A percentile compares a stretch with the other conserved stretches of the same genome.
Evolutionary conservation across 2,888 invertebrate genomes (phyloP).

Genomic region (Ophioninae sp.): DNA sequence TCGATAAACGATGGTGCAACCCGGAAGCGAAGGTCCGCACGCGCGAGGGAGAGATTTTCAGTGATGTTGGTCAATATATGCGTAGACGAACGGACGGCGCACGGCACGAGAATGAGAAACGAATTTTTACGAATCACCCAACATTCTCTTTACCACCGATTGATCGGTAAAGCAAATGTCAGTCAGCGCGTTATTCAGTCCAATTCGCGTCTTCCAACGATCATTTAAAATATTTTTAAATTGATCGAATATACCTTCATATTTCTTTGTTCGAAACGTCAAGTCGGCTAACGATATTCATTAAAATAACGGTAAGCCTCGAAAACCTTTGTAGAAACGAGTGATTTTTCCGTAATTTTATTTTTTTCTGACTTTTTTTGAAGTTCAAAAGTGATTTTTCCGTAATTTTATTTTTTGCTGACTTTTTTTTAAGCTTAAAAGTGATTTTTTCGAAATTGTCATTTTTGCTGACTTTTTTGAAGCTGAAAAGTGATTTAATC

Average conservation of each 20-base stretch:
- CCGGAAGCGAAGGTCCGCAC: slow-evolving; percentile 50
- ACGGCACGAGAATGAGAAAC: not conserved
- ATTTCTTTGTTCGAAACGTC: not conserved
- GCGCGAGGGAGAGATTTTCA: slow-evolving; percentile 37
- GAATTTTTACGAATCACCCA: not conserved
- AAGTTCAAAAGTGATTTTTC: no score
- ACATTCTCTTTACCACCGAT: not conserved
- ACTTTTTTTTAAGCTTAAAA: no score
- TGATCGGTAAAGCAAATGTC: no score
- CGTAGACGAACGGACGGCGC: not conserved
- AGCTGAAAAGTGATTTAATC: not conserved
- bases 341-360: no score
- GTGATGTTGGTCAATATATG: not conserved
- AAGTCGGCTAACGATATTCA: not conserved
- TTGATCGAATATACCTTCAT: not conserved
- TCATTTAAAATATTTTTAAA: not conserved
- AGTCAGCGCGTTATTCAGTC: not conserved
- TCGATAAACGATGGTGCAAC: slow-evolving; percentile 44
- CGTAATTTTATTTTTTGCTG: no score
- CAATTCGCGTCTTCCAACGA: not conserved
- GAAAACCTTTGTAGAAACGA: not conserved
- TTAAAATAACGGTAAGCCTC: not conserved
- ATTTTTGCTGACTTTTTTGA: no score
- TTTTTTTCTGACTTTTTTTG: no score
- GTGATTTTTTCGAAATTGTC: no score